Evolutionary conservation across 2,113 vertebrate species (phyloP), one percentile per base, ranked within the genome.

Genomic region (Catharus minimus): DNA sequence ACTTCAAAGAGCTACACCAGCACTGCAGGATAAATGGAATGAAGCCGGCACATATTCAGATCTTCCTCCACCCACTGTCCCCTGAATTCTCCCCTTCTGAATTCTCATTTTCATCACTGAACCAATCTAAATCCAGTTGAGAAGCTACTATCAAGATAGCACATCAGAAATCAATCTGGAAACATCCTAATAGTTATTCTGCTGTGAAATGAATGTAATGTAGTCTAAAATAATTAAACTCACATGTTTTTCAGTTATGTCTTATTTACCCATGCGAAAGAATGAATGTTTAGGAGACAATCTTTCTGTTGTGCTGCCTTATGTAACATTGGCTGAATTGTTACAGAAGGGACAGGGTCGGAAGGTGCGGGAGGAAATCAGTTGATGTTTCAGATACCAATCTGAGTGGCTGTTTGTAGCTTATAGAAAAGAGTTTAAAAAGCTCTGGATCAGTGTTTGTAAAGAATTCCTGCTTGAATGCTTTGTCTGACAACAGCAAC

Each of bases 1-100:
- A 84, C 89, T 96, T 96, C 88, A 89, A 86, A 93, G 94, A 78
- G 61, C 79, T 67, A 33, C 33, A 88, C 57, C 15, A 92, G 83
- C n/a, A 75, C 86, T 84, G 77, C 49, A 68, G 77, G 74, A 75
- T 93, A 96, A 92, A 96, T 89, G 91, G 77, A 46, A 79, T 72
- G 69, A 89, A 89, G 49, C 78, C 75, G 32, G 77, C 65, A 71
- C 33, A 53, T 75, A 93, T 28, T 93, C 83, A 84, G 66, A 89
- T 87, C 62, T 92, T 86, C 52, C 41, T 89, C 89, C 86, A 82
- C 91, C 84, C 86, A 94, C 94, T 10, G 19, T 86, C 38, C 80
- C n/a, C n/a, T n/a, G n/a, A n/a, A n/a, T n/a, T n/a, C n/a, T n/a
- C n/a, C n/a, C n/a, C n/a, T 86, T 93, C 41, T 84, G 86, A 90